A percentile compares a stretch with the other conserved stretches of the same genome.
Conservation (phyloP, 2,113 vertebrate species). For the Microtus oregoni region DNA sequence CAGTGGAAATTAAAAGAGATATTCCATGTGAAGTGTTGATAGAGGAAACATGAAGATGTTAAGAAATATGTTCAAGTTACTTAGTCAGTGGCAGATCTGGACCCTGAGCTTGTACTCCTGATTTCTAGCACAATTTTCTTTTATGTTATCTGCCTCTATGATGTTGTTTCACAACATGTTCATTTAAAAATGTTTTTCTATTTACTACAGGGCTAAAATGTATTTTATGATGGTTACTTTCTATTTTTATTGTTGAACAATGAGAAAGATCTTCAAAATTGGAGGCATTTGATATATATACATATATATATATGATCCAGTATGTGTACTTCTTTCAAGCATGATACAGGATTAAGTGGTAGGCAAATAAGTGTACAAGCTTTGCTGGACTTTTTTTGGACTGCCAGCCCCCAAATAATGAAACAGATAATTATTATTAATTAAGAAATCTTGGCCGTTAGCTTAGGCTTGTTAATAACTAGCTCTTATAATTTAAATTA, state of each 20-base stretch:
- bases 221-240: slow-evolving; percentile 39
- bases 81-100: background rate
- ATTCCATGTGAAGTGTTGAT: slow-evolving; percentile 7
- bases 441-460: background rate
- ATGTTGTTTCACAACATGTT: slow-evolving; percentile 43
- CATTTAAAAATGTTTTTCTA: slow-evolving; percentile 23
- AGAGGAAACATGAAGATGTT: background rate
- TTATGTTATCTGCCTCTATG: background rate
- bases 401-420: background rate
- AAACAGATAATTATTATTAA: background rate
- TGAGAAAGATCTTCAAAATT: slow-evolving; percentile 40
- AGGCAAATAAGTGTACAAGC: background rate
- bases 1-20: slow-evolving; percentile 3
- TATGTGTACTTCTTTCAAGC: slow-evolving; percentile 4
- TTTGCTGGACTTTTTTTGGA: background rate
- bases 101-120: background rate
- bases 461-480: background rate
- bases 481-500: background rate
- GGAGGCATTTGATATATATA: background rate
- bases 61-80: slow-evolving; percentile 40
- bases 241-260: slow-evolving; percentile 21
- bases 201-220: background rate
- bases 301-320: background rate
- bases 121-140: slow-evolving; percentile 7
- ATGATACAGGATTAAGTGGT: background rate